These are phyloP conservation scores for Antheraea pernyi DNA, from an alignment of 1,140 invertebrate genomes.

Conservation along the genomic window DNA sequence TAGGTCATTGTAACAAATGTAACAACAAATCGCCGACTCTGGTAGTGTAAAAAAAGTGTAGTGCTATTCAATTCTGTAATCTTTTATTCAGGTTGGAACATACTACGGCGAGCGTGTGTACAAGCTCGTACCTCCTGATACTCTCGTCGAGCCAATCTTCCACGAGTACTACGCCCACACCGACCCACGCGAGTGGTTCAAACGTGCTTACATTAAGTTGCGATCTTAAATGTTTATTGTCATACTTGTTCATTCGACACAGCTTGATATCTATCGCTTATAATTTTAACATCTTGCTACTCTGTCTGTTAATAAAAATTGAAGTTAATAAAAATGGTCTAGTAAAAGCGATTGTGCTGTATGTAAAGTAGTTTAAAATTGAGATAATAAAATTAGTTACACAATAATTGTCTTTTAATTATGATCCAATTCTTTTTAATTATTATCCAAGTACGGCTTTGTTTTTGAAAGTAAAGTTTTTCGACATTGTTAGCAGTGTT, in stretches of 20 bases:
- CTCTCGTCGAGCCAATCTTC: slow-evolving; percentile 81
- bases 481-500: no score
- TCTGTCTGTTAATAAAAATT: not conserved
- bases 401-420: not conserved
- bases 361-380: slow-evolving; percentile 6
- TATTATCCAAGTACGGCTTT: no score
- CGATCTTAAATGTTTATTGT: slow-evolving; percentile 68
- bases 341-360: not conserved
- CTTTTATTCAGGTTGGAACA: slow-evolving; percentile 84
- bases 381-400: slow-evolving; percentile 7
- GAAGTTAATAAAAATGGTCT: not conserved
- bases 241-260: not conserved
- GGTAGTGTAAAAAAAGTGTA: no score
- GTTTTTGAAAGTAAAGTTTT: no score
- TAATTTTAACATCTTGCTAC: not conserved
- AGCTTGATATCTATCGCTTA: not conserved
- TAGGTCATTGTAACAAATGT: no score
- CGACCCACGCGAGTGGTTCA: slow-evolving; percentile 74
- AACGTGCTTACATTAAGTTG: slow-evolving; percentile 77
- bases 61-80: not conserved
- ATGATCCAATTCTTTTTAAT: not conserved
- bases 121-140: slow-evolving; percentile 80
- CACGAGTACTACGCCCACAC: slow-evolving; percentile 87
- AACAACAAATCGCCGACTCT: no score
- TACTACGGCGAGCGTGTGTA: slow-evolving; percentile 91